Base-by-base conservation (phyloP, 2,888 invertebrate genomes). In the Stramonita haemastoma region DNA sequence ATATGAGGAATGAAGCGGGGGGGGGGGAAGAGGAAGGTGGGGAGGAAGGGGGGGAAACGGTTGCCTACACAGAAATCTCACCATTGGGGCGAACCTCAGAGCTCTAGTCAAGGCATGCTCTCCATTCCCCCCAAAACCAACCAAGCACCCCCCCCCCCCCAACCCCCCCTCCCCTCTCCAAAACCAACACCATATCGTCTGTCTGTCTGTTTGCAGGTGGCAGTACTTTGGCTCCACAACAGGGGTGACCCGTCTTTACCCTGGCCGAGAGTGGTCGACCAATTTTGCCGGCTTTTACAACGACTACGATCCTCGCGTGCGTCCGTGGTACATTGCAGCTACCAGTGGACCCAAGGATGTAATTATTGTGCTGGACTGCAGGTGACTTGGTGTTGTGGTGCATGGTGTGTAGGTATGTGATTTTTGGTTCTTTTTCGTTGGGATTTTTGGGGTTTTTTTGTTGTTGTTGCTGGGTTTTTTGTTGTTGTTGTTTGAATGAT, bases 221-320 rank as follows among this genome's bases (percentile, higher is more conserved):
- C 96, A 96, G 92, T 96, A 96, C 91, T 96, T 96, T 94, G 96
- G 96, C 8, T 96, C 96, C 0, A 95, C 94, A 36, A 93, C 95
- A 34, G 96, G 96, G 29, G 94, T 96, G 32, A 94, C 95, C 11
- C 92, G 96, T 32, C 92, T 96, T 13, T 96, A 94, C 91, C 96
- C 96, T n/a, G 96, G 96, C 17, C 91, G 96, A 88, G 96, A 96
- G 90, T 96, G 96, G 96, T 95, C 95, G 46, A 96, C 95, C 34
- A 96, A 96, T 89, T 96, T 96, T 94, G 96, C 96, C 22, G 96
- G 96, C 0, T 96, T 96, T 91, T 96, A 96, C 92, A 96, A 96
- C 90, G 96, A 96, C 91, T 96, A 96, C 91, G 96, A 96, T 91
- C 96, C 96, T 0, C 92, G 96, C 57, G 92, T 95, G 0, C 91